Percentiles rank a stretch among this genome's conserved stretches.
phyloP scores from a whole-genome alignment of 2,888 invertebrate genomes.

The Caenorhabditis wallacei region DNA sequence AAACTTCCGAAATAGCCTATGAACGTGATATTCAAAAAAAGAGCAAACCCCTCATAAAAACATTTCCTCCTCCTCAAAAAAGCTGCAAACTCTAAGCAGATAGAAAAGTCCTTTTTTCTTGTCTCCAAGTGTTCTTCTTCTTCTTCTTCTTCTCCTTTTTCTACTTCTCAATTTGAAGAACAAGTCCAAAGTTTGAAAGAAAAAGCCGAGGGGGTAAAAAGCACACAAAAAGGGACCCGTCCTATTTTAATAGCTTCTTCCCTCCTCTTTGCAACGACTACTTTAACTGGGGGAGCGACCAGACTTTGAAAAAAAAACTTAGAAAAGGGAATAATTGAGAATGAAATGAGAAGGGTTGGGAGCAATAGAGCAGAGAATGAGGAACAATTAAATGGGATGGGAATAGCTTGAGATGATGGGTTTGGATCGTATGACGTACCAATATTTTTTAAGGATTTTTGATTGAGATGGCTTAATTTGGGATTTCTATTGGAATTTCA shows the following conservation, averaged over 20 bases:
- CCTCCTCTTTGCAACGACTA: neutral
- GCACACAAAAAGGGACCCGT: neutral
- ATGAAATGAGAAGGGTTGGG: slow-evolving; percentile 39
- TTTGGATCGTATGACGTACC: neutral
- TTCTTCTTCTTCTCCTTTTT: neutral
- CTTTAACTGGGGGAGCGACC: neutral
- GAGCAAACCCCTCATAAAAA: no score
- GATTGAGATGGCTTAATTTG: neutral
- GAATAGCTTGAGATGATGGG: neutral
- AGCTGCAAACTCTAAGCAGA: no score
- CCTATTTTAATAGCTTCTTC: slow-evolving; percentile 20
- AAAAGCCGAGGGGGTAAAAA: slow-evolving; percentile 20
- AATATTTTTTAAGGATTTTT: neutral
- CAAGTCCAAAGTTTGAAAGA: slow-evolving; percentile 37
- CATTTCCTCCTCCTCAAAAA: no score
- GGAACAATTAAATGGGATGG: slow-evolving; percentile 13
- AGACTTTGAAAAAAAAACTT: neutral
- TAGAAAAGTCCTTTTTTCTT: neutral
- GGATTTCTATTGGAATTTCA: no score
- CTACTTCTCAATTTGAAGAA: neutral
- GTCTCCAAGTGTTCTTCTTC: slow-evolving; percentile 4
- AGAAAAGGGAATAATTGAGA: slow-evolving; percentile 40
- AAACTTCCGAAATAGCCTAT: no score
- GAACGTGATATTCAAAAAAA: no score
- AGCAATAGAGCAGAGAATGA: slow-evolving; percentile 30